phyloP scores from a whole-genome alignment of 2,113 vertebrate genomes.

The Pelvicachromis taeniatus region DNA sequence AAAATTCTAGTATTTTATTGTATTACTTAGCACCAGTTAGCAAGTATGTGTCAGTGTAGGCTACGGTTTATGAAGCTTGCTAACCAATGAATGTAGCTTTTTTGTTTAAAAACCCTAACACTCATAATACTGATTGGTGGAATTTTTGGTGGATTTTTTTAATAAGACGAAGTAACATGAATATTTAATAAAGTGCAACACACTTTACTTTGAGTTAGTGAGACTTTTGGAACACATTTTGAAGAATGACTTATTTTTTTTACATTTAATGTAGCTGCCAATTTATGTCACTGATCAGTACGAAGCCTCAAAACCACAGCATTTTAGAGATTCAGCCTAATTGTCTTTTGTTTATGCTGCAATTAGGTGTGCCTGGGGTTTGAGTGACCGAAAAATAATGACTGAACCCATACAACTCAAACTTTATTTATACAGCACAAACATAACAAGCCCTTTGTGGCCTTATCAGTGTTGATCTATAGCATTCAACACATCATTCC shows the following conservation, averaged over 20 bases:
- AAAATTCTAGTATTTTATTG: neutral
- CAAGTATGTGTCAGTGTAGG: no score
- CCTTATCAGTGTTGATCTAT: slow-evolving; percentile 45
- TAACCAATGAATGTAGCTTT: neutral
- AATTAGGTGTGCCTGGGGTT: neutral
- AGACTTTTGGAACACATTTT: neutral
- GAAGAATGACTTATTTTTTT: neutral
- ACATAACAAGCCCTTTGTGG: slow-evolving; percentile 44
- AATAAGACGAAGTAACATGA: neutral
- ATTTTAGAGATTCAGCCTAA: neutral
- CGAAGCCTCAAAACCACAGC: neutral
- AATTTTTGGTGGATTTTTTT: neutral
- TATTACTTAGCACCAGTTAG: neutral
- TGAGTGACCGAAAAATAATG: slow-evolving; percentile 24
- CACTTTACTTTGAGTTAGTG: neutral
- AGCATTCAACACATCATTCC: slow-evolving; percentile 43
- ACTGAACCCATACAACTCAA: neutral
- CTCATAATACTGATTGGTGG: neutral
- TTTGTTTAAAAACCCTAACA: neutral
- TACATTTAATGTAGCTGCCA: neutral
- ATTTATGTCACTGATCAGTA: neutral
- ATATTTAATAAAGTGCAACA: neutral
- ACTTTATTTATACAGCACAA: slow-evolving; percentile 33
- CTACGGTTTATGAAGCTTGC: neutral
- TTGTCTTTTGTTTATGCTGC: neutral